Conservation (phyloP, 2,797 vertebrate genomes). For the Danio jaintianensis region DNA sequence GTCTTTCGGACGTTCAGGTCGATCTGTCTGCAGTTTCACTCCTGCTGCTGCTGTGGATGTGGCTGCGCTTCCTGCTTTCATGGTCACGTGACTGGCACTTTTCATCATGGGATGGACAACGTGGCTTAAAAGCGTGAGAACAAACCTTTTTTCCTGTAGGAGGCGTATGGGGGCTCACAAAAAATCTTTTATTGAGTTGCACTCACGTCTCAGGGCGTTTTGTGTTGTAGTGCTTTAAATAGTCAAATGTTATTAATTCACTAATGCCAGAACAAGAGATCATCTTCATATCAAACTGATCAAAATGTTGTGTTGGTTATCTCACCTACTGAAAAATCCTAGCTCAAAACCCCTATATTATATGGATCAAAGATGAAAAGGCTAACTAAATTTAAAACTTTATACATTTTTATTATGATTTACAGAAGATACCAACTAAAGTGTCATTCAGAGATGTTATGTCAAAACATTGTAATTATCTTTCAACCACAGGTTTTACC, state of each 20-base stretch:
- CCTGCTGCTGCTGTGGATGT: conserved; percentile 56
- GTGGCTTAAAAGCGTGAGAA: not conserved
- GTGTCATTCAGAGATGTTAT: no score
- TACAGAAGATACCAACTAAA: no score
- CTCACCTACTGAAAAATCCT: no score
- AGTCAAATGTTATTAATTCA: not conserved
- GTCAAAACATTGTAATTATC: no score
- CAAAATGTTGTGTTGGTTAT: no score
- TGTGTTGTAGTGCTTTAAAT: not conserved
- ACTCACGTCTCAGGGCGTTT: not conserved
- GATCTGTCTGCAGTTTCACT: conserved; percentile 14
- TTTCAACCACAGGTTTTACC: no score
- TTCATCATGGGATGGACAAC: conserved; percentile 18
- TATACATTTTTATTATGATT: no score
- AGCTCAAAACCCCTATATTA: no score
- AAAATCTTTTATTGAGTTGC: not conserved
- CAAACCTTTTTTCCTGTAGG: not conserved
- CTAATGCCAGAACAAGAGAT: no score
- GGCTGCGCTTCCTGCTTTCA: conserved; percentile 78
- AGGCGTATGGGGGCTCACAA: not conserved
- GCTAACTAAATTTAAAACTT: no score
- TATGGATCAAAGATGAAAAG: no score
- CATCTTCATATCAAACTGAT: no score
- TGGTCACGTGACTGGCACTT: conserved; percentile 77
- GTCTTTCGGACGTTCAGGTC: not conserved